A percentile compares a stretch with the other conserved stretches of the same genome.
Evolutionary conservation across 23 tunicate species (phyloP).

Genomic region (Styela clava): DNA sequence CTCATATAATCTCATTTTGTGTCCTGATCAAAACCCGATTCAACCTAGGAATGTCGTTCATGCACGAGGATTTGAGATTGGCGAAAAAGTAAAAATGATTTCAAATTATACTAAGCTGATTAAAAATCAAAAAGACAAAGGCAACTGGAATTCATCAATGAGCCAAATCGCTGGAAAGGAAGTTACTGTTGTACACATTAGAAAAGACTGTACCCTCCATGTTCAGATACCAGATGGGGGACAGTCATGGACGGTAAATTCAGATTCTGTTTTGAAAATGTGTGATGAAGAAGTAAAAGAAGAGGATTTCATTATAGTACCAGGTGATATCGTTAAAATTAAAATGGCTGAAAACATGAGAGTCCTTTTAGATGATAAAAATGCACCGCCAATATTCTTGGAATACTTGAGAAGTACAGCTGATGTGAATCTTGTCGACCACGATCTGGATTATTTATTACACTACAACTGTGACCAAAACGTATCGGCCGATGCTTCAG

Average conservation of each 20-base stretch:
- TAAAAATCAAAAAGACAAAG: constrained; percentile 7
- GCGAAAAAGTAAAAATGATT: constrained; percentile 14
- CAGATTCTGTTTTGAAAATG: constrained; percentile 1
- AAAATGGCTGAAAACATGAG: constrained; percentile 28
- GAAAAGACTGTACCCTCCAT: background rate
- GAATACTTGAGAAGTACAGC: constrained; percentile 19
- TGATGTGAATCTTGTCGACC: background rate
- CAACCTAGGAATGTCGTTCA: background rate
- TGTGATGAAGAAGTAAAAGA: background rate
- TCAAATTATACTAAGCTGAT: constrained; percentile 4
- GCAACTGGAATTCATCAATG: constrained; percentile 3
- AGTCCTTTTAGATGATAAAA: background rate
- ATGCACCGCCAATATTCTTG: constrained; percentile 6
- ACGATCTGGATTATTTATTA: constrained; percentile 2
- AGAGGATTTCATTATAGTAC: background rate
- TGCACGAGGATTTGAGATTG: background rate
- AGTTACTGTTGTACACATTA: constrained; percentile 13
- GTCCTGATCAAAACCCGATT: constrained; percentile 10
- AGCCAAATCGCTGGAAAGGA: constrained; percentile 10
- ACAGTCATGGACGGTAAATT: background rate
- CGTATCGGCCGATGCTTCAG: background rate
- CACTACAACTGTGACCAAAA: constrained; percentile 12
- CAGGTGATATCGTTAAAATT: constrained; percentile 11
- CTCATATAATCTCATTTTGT: background rate
- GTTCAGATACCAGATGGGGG: background rate